phyloP scores from a whole-genome alignment of 2,797 vertebrate genomes.

The Naso thynnoides region DNA sequence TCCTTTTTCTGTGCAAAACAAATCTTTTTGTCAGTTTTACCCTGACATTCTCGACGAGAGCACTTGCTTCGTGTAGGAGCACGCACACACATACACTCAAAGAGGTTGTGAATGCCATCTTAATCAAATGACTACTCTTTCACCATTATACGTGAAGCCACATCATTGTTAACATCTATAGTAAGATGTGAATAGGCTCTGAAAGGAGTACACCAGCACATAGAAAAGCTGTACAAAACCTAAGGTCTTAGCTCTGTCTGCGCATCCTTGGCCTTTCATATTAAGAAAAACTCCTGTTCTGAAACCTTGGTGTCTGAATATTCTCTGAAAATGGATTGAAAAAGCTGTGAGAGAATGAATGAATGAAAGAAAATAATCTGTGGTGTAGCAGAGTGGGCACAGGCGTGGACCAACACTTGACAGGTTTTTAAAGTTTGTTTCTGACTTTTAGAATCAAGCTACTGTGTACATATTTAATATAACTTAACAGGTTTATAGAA shows the following conservation, averaged over 20 bases:
- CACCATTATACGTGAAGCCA: constrained; percentile 49
- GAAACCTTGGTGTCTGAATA: constrained; percentile 37
- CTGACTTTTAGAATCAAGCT: constrained; percentile 1
- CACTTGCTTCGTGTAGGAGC: constrained; percentile 23
- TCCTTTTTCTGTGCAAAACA: constrained; percentile 41
- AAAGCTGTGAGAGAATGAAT: constrained; percentile 26
- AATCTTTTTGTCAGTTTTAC: constrained; percentile 45
- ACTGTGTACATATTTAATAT: neutral
- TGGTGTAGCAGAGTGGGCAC: constrained; percentile 1
- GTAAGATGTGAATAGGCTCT: constrained; percentile 38
- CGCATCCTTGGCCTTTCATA: constrained; percentile 55
- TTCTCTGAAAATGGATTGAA: constrained; percentile 34
- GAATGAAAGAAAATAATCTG: constrained; percentile 31
- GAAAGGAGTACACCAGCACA: constrained; percentile 37
- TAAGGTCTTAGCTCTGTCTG: constrained; percentile 43
- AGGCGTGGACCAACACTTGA: neutral
- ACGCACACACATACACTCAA: neutral
- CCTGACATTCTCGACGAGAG: constrained; percentile 54
- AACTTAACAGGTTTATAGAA: neutral
- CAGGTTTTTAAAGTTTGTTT: constrained; percentile 28
- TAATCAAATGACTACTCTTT: constrained; percentile 40
- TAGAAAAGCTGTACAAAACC: constrained; percentile 39
- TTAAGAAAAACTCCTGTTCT: constrained; percentile 21
- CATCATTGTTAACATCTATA: constrained; percentile 48
- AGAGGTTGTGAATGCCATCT: constrained; percentile 32